Evolutionary conservation across 2,113 vertebrate genomes (phyloP).

Genomic region (Charadrius vociferus): DNA sequence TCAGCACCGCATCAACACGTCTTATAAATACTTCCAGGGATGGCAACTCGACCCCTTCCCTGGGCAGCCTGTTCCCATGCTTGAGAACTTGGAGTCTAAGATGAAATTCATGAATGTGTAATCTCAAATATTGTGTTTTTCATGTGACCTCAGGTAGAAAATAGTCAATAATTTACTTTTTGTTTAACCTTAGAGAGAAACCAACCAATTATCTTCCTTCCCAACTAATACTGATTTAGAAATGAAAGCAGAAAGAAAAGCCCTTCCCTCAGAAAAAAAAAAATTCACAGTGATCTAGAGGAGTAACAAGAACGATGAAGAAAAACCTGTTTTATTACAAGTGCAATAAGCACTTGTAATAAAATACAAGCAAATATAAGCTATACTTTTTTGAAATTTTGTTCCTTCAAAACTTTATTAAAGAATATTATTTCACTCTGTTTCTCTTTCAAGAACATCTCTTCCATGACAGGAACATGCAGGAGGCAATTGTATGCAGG

Average conservation of each 20-base stretch:
- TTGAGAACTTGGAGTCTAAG: background rate
- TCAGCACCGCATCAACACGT: too few species aligned
- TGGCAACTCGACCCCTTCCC: too few species aligned
- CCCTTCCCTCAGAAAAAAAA: background rate
- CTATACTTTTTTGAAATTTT: background rate
- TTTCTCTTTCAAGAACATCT: background rate
- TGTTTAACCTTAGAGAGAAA: background rate
- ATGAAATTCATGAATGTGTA: conserved; percentile 31
- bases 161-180: background rate
- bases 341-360: too few species aligned
- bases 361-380: too few species aligned
- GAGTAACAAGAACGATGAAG: background rate
- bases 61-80: too few species aligned
- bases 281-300: background rate
- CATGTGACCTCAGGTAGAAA: background rate
- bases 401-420: background rate
- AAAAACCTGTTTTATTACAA: background rate
- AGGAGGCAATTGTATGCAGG: background rate
- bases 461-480: background rate
- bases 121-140: background rate
- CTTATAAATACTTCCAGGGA: too few species aligned
- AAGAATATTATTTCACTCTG: background rate
- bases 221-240: background rate
- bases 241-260: background rate
- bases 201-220: background rate